Evolutionary conservation across 2,888 invertebrate species (phyloP).

Genomic region (Drosophila picticornis): DNA sequence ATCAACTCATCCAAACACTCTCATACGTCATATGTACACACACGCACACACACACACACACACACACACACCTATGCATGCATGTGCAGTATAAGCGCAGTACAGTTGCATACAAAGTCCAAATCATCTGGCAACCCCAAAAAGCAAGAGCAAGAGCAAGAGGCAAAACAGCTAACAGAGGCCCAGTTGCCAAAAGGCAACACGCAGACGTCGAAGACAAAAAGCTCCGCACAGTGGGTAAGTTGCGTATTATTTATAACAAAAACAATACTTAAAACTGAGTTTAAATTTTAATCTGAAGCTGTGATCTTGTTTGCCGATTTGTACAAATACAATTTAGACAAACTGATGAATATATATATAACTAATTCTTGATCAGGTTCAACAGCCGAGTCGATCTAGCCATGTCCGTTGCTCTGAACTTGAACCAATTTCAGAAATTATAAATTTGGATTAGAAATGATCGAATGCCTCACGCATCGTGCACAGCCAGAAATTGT

Average conservation of each 20-base stretch:
- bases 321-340: background rate
- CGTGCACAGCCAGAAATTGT: background rate
- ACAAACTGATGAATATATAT: background rate
- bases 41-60: constrained; percentile 3
- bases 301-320: too few species aligned
- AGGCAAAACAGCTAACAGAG: constrained; percentile 32
- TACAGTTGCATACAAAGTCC: constrained; percentile 51
- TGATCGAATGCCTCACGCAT: background rate
- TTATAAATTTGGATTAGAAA: background rate
- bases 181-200: constrained; percentile 24
- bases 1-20: constrained; percentile 13
- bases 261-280: background rate
- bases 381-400: background rate
- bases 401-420: too few species aligned
- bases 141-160: constrained; percentile 11
- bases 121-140: constrained; percentile 48
- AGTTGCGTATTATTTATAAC: background rate
- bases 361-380: background rate
- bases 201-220: constrained; percentile 30
- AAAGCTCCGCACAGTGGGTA: constrained; percentile 29
- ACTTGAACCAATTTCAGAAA: background rate
- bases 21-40: constrained; percentile 3
- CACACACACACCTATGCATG: background rate
- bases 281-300: background rate
- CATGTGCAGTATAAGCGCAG: constrained; percentile 22